Evolutionary conservation across 2,113 vertebrate species (phyloP).

Genomic region (Oxygymnocypris stewartii): DNA sequence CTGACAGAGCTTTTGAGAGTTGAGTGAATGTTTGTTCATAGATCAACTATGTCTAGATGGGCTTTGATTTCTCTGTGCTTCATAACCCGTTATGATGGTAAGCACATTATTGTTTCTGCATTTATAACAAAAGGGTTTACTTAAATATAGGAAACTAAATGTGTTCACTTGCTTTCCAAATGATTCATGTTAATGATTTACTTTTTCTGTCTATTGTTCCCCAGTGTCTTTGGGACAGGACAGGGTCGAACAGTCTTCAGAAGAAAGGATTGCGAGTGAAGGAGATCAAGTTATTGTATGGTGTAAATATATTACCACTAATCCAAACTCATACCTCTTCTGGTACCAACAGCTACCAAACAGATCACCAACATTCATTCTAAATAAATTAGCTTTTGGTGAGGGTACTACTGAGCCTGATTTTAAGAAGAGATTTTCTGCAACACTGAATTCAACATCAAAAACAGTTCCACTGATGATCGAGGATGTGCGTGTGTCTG

Average conservation of each 20-base stretch:
- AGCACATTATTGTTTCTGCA: background rate
- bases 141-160: background rate
- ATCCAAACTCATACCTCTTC: background rate
- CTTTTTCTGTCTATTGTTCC: background rate
- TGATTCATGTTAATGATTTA: background rate
- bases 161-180: background rate
- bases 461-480: background rate
- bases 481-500: background rate
- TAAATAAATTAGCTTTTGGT: too few relatives aligned
- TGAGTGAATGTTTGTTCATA: background rate
- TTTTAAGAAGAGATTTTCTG: background rate
- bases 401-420: background rate
- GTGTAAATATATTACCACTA: background rate
- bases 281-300: background rate
- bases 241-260: background rate
- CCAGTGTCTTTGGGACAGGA: background rate
- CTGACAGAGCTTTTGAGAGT: background rate
- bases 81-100: background rate
- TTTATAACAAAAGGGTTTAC: background rate
- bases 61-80: background rate
- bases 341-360: background rate
- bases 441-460: background rate
- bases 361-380: background rate
- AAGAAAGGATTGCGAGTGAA: background rate
- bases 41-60: background rate